Base-by-base conservation (phyloP, 1,140 invertebrate genomes). In the Drosophila nasuta region DNA sequence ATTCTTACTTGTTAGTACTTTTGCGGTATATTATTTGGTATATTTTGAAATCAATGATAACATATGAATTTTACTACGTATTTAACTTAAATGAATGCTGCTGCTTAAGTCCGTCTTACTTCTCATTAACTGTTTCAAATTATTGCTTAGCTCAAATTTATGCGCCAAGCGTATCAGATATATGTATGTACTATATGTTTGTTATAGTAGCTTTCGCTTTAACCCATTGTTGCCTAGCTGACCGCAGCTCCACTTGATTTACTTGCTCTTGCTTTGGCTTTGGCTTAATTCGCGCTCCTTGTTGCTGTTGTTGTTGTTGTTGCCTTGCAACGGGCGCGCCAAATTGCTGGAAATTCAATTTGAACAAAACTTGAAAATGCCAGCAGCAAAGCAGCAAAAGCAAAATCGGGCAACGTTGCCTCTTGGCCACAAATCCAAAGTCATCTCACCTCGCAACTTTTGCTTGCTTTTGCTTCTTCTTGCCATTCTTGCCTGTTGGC, bases 261-360 rank as follows among this genome's bases (percentile, higher is more conserved):
- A 68, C 63, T 64, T 56, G 62, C 65, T n/a, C 48, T 65, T 62
- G 15, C 33, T 33, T 33, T 20, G 20, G 20, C 20, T 20, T 20
- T 20, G 20, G 20, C 20, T 59, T 77, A 56, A 56, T 67, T 66
- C 52, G 17, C 38, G 35, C 28, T 48, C 15, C 6, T 49, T 25
- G 15, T 49, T 20, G 43, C 13, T 46, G 20, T 49, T 49, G 25
- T 13, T 30, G 3, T 52, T 82, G 75, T 67, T 75, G 75, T 82
- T 77, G 59, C 63, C 54, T 30, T 10, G 25, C n/a, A 30, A 28
- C n/a, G 28, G 5, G 5, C 8, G 8, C 48, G 77, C 77, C 77
- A 87, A 88, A 83, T 83, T 78, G 85, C 78, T 83, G 78, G 60
- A 89, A 85, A 88, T 87, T 88, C 81, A 88, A 88, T 88, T 89